phyloP scores from a whole-genome alignment of 2,797 vertebrate species.

The Helostoma temminkii region DNA sequence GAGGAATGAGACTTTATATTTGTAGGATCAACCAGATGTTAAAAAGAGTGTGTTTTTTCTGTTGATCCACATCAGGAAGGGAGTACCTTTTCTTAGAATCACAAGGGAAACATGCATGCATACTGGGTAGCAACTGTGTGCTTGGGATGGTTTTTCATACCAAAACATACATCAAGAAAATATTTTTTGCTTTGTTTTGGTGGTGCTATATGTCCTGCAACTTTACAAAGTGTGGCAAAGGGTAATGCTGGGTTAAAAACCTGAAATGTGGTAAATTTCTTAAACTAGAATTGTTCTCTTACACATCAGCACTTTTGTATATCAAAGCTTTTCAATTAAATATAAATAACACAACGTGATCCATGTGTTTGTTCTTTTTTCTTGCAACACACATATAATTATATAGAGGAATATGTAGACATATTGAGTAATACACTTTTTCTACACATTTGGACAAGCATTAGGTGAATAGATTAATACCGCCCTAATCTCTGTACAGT shows the following conservation, averaged over 20 bases:
- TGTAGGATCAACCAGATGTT: neutral
- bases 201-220: neutral
- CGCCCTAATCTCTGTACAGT: too few species aligned
- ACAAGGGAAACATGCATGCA: neutral
- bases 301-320: conserved; percentile 4
- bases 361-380: neutral
- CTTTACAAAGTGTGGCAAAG: neutral
- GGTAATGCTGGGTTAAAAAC: neutral
- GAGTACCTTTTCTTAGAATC: conserved; percentile 6
- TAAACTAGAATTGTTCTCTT: neutral
- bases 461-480: too few species aligned
- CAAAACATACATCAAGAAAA: neutral
- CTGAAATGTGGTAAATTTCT: neutral
- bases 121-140: neutral
- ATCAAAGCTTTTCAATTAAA: conserved; percentile 11
- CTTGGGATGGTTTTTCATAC: neutral
- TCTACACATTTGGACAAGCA: too few species aligned
- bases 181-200: neutral
- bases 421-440: too few species aligned
- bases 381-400: neutral
- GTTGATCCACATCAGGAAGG: neutral
- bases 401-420: too few species aligned
- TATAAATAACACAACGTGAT: conserved; percentile 24
- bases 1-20: neutral
- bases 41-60: neutral